These are phyloP conservation scores for Tillus elongatus DNA, from an alignment of 2,888 invertebrate genomes.

Conservation along the genomic window DNA sequence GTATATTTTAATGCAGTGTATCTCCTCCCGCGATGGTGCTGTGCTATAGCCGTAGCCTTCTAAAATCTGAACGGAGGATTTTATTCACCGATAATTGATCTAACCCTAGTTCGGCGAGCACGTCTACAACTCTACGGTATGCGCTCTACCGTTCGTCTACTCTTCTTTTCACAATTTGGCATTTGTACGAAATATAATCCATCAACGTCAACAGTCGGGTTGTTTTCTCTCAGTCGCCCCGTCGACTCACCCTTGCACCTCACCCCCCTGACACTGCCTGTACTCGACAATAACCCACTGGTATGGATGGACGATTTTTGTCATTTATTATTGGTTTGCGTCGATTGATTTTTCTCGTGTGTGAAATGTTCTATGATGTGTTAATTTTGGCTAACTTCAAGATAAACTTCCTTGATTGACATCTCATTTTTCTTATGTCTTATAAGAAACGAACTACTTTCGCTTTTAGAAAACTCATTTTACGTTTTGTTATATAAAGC, in stretches of 20 bases:
- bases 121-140: constrained; percentile 38
- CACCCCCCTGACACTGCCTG: constrained; percentile 11
- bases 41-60: no score
- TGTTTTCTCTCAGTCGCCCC: constrained; percentile 41
- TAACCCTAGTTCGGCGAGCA: constrained; percentile 32
- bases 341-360: constrained; percentile 41
- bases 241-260: constrained; percentile 22
- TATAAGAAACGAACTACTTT: no score
- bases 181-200: constrained; percentile 46
- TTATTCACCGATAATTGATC: constrained; percentile 37
- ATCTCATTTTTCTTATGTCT: no score
- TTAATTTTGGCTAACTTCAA: no score
- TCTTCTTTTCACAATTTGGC: constrained; percentile 47
- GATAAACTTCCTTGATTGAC: no score
- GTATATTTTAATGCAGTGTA: no score
- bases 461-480: no score
- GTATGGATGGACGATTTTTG: constrained; percentile 45
- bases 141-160: constrained; percentile 39
- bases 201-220: constrained; percentile 46
- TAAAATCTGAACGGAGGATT: constrained; percentile 5
- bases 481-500: no score
- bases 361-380: constrained; percentile 38
- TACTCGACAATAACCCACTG: constrained; percentile 42
- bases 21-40: no score
- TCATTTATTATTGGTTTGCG: constrained; percentile 43